phyloP scores from a whole-genome alignment of 2,113 vertebrate genomes.

The Saguinus midas region DNA sequence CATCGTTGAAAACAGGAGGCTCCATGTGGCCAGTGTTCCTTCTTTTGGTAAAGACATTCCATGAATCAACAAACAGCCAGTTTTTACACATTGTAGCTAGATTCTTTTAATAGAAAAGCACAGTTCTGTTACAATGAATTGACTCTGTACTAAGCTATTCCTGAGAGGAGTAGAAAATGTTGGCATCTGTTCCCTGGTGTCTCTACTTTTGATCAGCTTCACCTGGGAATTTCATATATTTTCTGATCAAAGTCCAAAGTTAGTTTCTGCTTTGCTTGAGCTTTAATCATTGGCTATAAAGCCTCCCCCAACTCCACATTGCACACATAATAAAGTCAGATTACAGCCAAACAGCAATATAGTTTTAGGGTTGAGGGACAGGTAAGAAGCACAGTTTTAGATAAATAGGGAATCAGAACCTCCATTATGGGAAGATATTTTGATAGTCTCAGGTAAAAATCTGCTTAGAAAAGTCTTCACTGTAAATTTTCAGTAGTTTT shows the following conservation, averaged over 20 bases:
- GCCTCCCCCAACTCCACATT: neutral
- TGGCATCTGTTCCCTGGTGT: neutral
- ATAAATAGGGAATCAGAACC: neutral
- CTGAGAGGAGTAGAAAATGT: neutral
- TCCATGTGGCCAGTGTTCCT: rapidly evolving
- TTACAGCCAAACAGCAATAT: neutral
- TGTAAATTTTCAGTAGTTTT: neutral
- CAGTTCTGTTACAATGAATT: neutral
- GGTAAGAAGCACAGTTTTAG: neutral
- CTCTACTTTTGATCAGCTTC: neutral
- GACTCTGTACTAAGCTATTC: neutral
- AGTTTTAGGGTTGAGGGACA: neutral
- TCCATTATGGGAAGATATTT: neutral
- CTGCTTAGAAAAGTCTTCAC: neutral
- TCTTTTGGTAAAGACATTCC: neutral
- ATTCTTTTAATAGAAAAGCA: neutral
- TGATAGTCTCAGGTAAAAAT: neutral
- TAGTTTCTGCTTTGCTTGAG: conserved; percentile 34
- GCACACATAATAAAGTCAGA: neutral
- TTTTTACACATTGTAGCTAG: neutral
- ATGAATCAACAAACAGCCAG: neutral
- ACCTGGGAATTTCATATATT: conserved; percentile 34
- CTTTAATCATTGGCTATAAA: conserved; percentile 40
- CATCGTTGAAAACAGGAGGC: rapidly evolving
- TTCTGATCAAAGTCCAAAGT: conserved; percentile 66